Evolutionary conservation across 64 coral and sea anemone species (phyloP).

Genomic region (Actinia equina): DNA sequence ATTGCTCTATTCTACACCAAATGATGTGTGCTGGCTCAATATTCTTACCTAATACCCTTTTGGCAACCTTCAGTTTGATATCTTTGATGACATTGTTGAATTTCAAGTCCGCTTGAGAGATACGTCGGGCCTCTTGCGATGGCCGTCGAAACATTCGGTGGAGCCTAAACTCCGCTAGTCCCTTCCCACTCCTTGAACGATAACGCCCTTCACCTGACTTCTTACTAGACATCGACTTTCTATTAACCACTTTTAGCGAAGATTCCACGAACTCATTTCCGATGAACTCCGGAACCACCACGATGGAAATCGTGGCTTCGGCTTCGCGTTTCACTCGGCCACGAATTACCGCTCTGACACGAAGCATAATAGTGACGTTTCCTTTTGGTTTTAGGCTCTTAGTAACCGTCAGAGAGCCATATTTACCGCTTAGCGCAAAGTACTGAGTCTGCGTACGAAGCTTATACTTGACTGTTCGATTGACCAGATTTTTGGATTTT

Average conservation of each 20-base stretch:
- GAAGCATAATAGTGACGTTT: not conserved
- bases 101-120: slow-evolving; percentile 49
- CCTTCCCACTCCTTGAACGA: slow-evolving; percentile 19
- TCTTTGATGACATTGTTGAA: slow-evolving; percentile 46
- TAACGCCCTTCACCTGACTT: not conserved
- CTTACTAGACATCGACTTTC: not conserved
- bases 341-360: slow-evolving; percentile 9
- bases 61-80: slow-evolving; percentile 43
- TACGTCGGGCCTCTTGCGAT: slow-evolving; percentile 40
- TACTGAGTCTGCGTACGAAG: slow-evolving; percentile 22
- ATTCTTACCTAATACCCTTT: slow-evolving; percentile 41
- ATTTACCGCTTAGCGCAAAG: slow-evolving; percentile 22
- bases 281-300: slow-evolving; percentile 51
- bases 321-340: slow-evolving; percentile 15
- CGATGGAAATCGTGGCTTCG: slow-evolving; percentile 39
- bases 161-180: slow-evolving; percentile 30
- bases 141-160: slow-evolving; percentile 55
- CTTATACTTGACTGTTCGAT: slow-evolving; percentile 22
- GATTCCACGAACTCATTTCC: slow-evolving; percentile 58
- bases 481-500: slow-evolving; percentile 5
- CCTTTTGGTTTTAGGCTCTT: slow-evolving; percentile 18
- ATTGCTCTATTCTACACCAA: too few relatives aligned
- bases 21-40: too few relatives aligned
- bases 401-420: slow-evolving; percentile 28
- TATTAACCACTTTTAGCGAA: slow-evolving; percentile 32